Conservation (phyloP, 2,888 invertebrate genomes). For the Acrobasis repandana region DNA sequence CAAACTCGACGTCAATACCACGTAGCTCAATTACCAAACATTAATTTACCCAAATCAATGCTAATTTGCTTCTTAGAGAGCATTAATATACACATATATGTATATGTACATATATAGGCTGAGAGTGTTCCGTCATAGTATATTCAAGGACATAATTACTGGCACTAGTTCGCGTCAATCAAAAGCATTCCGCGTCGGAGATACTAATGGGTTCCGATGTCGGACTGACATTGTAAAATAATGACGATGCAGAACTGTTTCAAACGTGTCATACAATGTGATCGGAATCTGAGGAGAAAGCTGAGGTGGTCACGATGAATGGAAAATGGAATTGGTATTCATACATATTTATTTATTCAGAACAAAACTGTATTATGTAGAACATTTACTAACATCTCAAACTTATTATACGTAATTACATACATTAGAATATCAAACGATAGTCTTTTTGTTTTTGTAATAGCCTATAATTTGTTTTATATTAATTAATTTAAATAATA, state of each 20-base stretch:
- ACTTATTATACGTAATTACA: too few relatives aligned
- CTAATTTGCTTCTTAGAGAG: conserved; percentile 13
- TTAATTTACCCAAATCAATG: conserved; percentile 23
- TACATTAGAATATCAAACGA: too few relatives aligned
- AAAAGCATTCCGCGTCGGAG: conserved; percentile 39
- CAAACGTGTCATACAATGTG: too few relatives aligned
- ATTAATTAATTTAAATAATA: too few relatives aligned
- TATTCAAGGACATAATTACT: conserved; percentile 62
- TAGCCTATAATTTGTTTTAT: too few relatives aligned
- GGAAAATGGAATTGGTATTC: too few relatives aligned
- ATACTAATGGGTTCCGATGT: conserved; percentile 46
- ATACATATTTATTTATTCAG: too few relatives aligned
- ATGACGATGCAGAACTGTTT: background rate
- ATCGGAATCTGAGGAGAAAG: too few relatives aligned
- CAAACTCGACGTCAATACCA: conserved; percentile 6
- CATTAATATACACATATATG: conserved; percentile 7
- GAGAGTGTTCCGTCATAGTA: conserved; percentile 40
- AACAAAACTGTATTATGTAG: too few relatives aligned
- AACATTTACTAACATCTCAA: too few relatives aligned
- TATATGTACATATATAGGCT: background rate
- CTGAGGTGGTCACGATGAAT: too few relatives aligned
- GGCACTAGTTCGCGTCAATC: conserved; percentile 63
- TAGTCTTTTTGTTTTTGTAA: too few relatives aligned
- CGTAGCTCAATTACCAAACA: conserved; percentile 18
- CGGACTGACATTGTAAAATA: conserved; percentile 25